A percentile compares a stretch with the other conserved stretches of the same genome.
These are phyloP conservation scores for Carassius gibelio DNA, from an alignment of 2,113 vertebrate genomes.

Conservation along the genomic window DNA sequence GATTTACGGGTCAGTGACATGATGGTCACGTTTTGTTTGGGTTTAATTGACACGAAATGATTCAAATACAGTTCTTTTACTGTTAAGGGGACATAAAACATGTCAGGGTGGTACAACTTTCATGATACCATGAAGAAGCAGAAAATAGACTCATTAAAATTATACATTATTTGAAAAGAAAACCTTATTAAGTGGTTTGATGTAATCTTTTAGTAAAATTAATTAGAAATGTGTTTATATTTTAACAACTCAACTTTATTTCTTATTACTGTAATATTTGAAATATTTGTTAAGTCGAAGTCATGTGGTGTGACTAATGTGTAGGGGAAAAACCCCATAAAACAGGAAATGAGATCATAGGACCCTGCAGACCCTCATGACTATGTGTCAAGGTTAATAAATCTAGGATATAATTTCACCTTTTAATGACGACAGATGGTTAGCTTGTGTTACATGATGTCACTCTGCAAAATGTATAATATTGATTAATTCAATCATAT, in stretches of 20 bases:
- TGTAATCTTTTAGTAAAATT: neutral
- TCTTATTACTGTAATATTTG: neutral
- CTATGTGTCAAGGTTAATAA: neutral
- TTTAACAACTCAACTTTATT: neutral
- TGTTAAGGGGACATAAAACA: neutral
- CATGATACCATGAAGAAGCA: neutral
- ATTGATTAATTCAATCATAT: too few species aligned
- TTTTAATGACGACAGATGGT: neutral
- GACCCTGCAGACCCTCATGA: neutral
- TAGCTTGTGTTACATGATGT: neutral
- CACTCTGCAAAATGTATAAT: neutral
- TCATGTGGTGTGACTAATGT: neutral
- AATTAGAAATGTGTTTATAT: neutral
- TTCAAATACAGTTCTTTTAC: neutral
- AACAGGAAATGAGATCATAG: neutral
- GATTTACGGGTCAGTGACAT: neutral
- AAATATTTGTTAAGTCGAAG: neutral
- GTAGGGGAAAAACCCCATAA: too few species aligned
- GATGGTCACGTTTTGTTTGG: neutral
- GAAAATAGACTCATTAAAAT: neutral
- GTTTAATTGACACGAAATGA: neutral
- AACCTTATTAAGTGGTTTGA: neutral
- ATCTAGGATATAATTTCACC: neutral
- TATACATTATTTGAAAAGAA: neutral
- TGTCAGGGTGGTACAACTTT: neutral